Evolutionary conservation across 2,113 vertebrate genomes (phyloP).

Genomic region (Grallaria varia): DNA sequence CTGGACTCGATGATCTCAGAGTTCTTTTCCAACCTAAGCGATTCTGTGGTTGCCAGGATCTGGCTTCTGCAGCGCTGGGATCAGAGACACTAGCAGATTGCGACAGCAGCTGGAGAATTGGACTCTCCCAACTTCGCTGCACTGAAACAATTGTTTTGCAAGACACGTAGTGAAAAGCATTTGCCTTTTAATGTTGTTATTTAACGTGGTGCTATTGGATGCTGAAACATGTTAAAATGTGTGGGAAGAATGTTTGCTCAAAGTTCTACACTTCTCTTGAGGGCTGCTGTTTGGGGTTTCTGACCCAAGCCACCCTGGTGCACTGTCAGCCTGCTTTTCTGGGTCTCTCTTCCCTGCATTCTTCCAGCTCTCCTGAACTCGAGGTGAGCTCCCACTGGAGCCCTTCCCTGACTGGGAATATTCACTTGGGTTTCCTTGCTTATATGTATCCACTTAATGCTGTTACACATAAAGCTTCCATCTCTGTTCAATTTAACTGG

Average conservation of each 20-base stretch:
- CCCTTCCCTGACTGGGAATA: background rate
- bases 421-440: background rate
- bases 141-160: background rate
- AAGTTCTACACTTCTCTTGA: background rate
- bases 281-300: accelerated
- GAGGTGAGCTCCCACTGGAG: background rate
- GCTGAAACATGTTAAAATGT: background rate
- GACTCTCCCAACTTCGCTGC: background rate
- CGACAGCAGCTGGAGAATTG: accelerated
- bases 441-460: background rate
- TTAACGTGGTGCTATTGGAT: background rate
- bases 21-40: background rate
- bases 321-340: background rate
- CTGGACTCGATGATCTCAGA: background rate
- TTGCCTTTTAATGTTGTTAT: background rate
- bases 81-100: background rate
- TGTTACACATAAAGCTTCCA: background rate
- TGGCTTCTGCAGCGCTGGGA: accelerated
- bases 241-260: background rate
- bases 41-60: accelerated
- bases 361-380: background rate
- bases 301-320: accelerated
- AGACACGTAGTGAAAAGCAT: background rate
- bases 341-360: background rate
- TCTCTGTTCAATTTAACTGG: background rate